phyloP scores from a whole-genome alignment of 2,113 vertebrate genomes.

The Lonchura striata region DNA sequence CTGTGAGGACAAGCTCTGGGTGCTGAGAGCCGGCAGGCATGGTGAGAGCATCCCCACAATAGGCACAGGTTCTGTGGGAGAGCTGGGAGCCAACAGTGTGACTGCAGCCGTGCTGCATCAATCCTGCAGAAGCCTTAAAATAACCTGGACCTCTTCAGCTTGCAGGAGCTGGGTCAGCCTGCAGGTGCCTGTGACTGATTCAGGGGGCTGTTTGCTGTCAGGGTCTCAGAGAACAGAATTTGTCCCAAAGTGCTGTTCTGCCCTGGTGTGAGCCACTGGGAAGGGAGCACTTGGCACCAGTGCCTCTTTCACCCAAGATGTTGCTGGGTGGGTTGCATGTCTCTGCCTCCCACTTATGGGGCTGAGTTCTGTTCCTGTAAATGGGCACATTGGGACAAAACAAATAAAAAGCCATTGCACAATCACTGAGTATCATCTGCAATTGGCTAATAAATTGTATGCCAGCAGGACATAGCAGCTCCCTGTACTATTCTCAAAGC shows the following conservation, averaged over 20 bases:
- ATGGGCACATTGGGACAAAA: neutral
- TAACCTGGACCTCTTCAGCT: neutral
- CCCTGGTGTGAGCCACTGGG: fast-evolving
- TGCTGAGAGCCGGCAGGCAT: fast-evolving
- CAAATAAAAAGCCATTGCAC: neutral
- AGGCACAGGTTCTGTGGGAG: fast-evolving
- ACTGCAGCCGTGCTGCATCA: fast-evolving
- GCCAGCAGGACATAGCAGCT: neutral
- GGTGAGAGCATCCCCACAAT: neutral
- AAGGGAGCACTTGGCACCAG: fast-evolving
- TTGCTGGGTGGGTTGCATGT: neutral
- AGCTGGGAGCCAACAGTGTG: fast-evolving
- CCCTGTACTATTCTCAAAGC: neutral
- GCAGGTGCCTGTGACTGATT: neutral
- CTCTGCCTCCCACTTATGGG: fast-evolving
- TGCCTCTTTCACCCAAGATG: fast-evolving
- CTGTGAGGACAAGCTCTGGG: neutral
- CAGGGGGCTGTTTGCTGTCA: neutral
- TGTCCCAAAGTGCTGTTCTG: neutral
- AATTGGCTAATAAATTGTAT: neutral
- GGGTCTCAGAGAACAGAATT: neutral
- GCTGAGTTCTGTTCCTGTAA: fast-evolving
- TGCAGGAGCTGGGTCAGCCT: neutral
- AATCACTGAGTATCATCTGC: neutral
- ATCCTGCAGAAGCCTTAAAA: neutral